Base-by-base conservation (phyloP, 2,113 vertebrate species). In the Trogon melanurus region DNA sequence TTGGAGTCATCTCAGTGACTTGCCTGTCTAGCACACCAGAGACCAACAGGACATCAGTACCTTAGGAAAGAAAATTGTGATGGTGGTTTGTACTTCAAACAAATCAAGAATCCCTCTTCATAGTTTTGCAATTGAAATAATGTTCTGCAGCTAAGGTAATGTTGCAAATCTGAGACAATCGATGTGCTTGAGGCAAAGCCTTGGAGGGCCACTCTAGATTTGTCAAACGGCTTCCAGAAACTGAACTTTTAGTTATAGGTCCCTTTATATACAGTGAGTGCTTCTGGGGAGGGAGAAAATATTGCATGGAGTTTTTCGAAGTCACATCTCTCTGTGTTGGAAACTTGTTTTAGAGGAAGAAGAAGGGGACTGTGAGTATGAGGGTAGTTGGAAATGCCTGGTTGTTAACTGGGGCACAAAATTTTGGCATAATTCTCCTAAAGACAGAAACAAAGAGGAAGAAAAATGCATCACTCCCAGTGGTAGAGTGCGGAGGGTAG, bases 251-350 rank as follows among this genome's bases (percentile, higher is more conserved):
- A 44, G 2, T 57, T 36, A 20, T 23, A 14, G 2, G 8, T 79
- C 13, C 0, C 0, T 14, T 5, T 23, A 16, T 32, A 70, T 53
- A 57, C 5, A 30, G 0, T 48, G 15, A 74, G 14, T n/a, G 5
- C 2, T 29, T 56, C 18, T 16, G 14, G 3, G 6, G 2, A 15
- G 19, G 7, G 17, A 27, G 15, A 4, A n/a, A 2, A 3, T 7
- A 3, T 23, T 10, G 8, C 34, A 2, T 16, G 5, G 25, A 60
- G 5, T 1, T 57, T 70, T 73, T 32, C 54, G 13, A 84, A 41
- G 10, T n/a, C 51, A 20, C 3, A 51, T 53, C 9, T 89, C 36
- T 53, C 0, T 70, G 19, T 30, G 5, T 15, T 45, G 6, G 5
- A 72, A 60, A 75, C 4, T 47, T 26, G 0, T 41, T 67, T 44